Evolutionary conservation across 2,113 vertebrate genomes (phyloP).

Genomic region (Amblyopsis rosae): DNA sequence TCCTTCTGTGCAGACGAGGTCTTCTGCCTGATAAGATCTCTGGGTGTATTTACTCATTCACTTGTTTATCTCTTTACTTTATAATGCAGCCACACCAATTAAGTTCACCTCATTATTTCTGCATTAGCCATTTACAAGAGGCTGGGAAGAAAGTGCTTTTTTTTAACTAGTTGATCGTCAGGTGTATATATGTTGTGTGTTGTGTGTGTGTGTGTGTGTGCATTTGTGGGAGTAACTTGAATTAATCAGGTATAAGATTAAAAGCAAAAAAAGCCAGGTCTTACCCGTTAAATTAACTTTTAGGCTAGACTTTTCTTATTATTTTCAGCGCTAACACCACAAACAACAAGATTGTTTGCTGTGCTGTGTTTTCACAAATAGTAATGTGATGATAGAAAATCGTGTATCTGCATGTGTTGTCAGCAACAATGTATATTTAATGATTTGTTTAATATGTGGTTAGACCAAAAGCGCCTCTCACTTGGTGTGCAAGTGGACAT

Average conservation of each 20-base stretch:
- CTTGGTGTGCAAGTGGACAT: too few relatives aligned
- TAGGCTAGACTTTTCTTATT: too few relatives aligned
- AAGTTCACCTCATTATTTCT: constrained; percentile 57
- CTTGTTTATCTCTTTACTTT: constrained; percentile 42
- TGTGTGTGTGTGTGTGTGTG: neutral
- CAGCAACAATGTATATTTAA: too few relatives aligned
- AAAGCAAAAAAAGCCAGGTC: too few relatives aligned
- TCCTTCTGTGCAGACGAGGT: constrained; percentile 5
- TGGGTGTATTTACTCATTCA: constrained; percentile 52
- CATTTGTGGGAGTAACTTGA: constrained; percentile 6
- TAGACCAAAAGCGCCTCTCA: too few relatives aligned
- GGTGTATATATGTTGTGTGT: constrained; percentile 21
- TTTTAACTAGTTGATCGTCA: constrained; percentile 35
- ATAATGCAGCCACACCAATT: constrained; percentile 53
- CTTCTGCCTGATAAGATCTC: constrained; percentile 30
- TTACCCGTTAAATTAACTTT: too few relatives aligned
- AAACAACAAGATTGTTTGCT: too few relatives aligned
- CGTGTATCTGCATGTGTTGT: too few relatives aligned
- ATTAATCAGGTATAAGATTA: constrained; percentile 43
- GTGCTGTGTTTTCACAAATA: too few relatives aligned
- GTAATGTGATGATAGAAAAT: too few relatives aligned
- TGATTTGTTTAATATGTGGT: too few relatives aligned
- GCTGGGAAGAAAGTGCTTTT: constrained; percentile 20
- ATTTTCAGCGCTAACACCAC: too few relatives aligned
- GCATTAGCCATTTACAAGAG: constrained; percentile 46